Evolutionary conservation across 2,888 invertebrate genomes (phyloP), one percentile per base, ranked within the genome.

Genomic region (Stenchaetothrips biformis): DNA sequence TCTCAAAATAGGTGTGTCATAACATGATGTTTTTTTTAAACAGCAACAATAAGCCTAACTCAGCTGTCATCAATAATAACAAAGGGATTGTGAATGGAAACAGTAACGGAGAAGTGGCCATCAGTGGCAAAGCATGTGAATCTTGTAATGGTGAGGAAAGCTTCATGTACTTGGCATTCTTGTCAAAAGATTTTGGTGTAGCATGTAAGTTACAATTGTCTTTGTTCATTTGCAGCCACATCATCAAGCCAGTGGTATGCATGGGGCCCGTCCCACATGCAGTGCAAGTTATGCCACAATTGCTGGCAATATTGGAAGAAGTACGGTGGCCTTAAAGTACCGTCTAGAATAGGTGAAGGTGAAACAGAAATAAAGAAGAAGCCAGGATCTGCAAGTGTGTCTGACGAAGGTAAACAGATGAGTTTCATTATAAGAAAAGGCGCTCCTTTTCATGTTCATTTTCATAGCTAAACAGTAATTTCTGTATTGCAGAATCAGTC

Each of bases 261-360:
- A 78, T 99, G 98, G 96, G 98, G 96, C 80, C 96, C 96, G 80
- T 91, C 95, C 83, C 95, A 97, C 87, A 92, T 95, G 91, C 95
- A 96, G 86, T 95, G 95, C 88, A 93, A 98, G 84, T 90, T 99
- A 82, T 99, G 99, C 88, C 94, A 94, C 84, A 89, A 90, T 21
- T 99, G 99, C 88, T 99, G 98, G 98, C 92, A 92, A 82, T 98
- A 98, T 87, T 99, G 99, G 98, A 99, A 98, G 88, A 97, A 97
- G 87, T 98, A 97, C 88, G 99, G 98, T 81, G 99, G 98, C 82
- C 91, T 99, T 80, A 97, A 97, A 89, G 92, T 92, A 84, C 89
- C 90, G n/a, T 90, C 90, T 67, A 88, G 89, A 83, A 87, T 88
- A 83, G 88, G 84, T 82, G 85, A 85, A 79, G 84, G 82, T 82